Evolutionary conservation across 1,140 invertebrate species (phyloP).

Genomic region (Neocloeon triangulifer): DNA sequence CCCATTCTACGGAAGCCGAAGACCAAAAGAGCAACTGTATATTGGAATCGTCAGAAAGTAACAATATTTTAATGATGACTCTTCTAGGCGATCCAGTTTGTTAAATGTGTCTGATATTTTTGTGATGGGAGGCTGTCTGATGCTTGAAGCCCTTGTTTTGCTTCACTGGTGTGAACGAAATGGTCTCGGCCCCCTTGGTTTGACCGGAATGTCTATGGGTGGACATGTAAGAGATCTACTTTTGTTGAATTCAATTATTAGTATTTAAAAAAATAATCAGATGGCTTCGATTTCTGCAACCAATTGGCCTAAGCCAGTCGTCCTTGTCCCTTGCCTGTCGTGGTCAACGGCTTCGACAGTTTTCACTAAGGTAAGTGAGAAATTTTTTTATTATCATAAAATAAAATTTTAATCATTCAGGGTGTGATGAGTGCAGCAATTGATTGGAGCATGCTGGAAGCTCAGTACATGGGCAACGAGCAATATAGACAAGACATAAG

Average conservation of each 20-base stretch:
- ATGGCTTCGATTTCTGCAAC: constrained; percentile 93
- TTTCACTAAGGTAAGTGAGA: constrained; percentile 67
- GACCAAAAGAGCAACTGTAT: constrained; percentile 81
- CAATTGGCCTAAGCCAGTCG: constrained; percentile 81
- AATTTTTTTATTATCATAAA: constrained; percentile 3
- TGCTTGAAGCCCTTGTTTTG: constrained; percentile 78
- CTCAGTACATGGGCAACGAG: constrained; percentile 69
- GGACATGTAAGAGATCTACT: constrained; percentile 59
- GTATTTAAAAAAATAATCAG: constrained; percentile 21
- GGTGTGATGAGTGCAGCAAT: constrained; percentile 89
- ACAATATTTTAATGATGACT: constrained; percentile 5
- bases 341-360: constrained; percentile 93
- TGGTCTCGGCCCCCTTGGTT: constrained; percentile 70
- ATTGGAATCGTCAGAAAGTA: constrained; percentile 17
- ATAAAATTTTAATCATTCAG: constrained; percentile 19
- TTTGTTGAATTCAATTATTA: constrained; percentile 4
- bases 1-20: constrained; percentile 86
- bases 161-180: constrained; percentile 82
- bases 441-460: constrained; percentile 76
- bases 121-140: constrained; percentile 94
- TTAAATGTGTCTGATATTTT: constrained; percentile 95
- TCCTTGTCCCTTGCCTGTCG: constrained; percentile 82
- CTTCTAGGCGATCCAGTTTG: constrained; percentile 62
- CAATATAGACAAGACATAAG: constrained; percentile 58
- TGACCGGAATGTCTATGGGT: constrained; percentile 98